phyloP scores from a whole-genome alignment of 2,113 vertebrate genomes.

The Corapipo altera region DNA sequence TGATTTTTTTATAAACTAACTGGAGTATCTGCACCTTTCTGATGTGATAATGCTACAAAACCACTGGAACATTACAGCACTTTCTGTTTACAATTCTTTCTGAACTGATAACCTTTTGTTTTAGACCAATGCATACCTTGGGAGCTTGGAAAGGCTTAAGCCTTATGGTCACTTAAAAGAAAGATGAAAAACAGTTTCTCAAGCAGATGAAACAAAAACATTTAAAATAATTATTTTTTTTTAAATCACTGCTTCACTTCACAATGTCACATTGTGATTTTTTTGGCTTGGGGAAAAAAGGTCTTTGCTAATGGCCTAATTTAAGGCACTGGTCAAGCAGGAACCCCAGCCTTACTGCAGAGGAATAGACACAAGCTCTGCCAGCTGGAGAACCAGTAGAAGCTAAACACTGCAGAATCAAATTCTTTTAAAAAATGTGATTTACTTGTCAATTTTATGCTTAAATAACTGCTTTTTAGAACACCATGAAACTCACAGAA shows the following conservation, averaged over 20 bases:
- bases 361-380: background rate
- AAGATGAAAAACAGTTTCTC: background rate
- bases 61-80: background rate
- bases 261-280: background rate
- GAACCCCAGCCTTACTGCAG: background rate
- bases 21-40: background rate
- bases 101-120: background rate
- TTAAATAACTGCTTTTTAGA: conserved; percentile 28
- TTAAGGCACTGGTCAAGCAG: background rate
- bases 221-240: background rate
- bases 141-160: background rate
- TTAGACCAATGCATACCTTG: background rate
- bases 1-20: background rate
- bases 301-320: background rate
- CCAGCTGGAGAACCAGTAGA: background rate
- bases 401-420: background rate
- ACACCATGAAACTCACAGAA: conserved; percentile 29
- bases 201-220: background rate
- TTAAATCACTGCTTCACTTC: background rate
- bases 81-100: background rate
- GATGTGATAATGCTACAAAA: background rate
- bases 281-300: background rate
- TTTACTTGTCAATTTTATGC: background rate
- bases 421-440: background rate
- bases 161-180: background rate